Conservation (phyloP, 2,797 vertebrate genomes). For the Vipera latastei region DNA sequence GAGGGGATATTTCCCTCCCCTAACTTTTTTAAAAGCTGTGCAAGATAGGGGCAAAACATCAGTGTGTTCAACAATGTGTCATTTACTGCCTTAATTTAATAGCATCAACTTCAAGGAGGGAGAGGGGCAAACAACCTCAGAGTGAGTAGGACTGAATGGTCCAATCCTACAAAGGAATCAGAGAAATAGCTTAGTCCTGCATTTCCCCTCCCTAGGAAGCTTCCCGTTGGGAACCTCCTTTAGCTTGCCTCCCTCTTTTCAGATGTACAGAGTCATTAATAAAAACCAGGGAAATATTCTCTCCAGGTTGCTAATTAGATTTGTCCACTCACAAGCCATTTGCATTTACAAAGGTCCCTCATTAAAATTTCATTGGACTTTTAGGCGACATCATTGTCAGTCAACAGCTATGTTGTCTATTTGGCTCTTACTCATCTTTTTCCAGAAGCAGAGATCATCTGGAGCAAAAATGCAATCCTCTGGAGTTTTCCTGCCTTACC, state of each 20-base stretch:
- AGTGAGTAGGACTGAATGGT: not conserved
- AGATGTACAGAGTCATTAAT: not conserved
- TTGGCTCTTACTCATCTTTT: not conserved
- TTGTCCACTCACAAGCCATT: not conserved
- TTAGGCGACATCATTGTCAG: not conserved
- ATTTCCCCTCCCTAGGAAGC: not conserved
- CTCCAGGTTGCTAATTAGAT: not conserved
- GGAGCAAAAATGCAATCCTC: not conserved
- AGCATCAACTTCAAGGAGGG: not conserved
- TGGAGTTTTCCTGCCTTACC: not conserved
- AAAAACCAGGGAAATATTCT: not conserved
- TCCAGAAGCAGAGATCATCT: not conserved
- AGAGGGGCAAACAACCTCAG: not conserved
- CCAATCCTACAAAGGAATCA: not conserved
- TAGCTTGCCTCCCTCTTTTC: not conserved
- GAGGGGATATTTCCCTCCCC: not conserved
- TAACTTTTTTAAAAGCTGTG: not conserved
- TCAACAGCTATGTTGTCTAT: not conserved
- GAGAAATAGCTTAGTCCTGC: not conserved
- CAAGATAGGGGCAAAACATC: not conserved
- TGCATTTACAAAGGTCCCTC: not conserved
- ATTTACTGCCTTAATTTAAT: not conserved
- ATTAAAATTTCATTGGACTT: not conserved
- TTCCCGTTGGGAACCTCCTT: not conserved
- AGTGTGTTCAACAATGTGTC: not conserved